Evolutionary conservation across 2,888 invertebrate species (phyloP).

Genomic region (Nipponacmea schrenckii): DNA sequence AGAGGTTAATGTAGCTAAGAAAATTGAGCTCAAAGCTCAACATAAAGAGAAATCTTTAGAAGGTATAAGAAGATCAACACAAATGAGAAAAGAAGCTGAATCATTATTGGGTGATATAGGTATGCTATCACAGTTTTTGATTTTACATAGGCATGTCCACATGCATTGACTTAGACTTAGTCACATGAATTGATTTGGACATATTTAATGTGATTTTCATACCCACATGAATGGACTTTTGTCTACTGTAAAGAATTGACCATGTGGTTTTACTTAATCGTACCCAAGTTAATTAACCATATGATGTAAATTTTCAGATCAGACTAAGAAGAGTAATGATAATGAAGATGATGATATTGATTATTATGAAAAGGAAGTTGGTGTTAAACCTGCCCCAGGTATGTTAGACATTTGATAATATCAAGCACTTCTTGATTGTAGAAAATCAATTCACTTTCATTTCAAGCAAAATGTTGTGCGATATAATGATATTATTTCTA

Average conservation of each 20-base stretch:
- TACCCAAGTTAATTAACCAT: too few species aligned
- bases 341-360: constrained; percentile 78
- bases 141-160: not conserved
- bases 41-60: constrained; percentile 49
- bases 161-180: too few species aligned
- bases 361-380: constrained; percentile 88
- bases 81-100: constrained; percentile 17
- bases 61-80: constrained; percentile 52
- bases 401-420: too few species aligned
- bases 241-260: too few species aligned
- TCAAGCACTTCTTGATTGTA: too few species aligned
- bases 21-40: constrained; percentile 71
- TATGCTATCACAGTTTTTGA: not conserved
- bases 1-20: constrained; percentile 79
- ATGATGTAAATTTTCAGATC: not conserved
- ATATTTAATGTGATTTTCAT: too few species aligned
- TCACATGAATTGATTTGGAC: too few species aligned
- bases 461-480: too few species aligned
- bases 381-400: constrained; percentile 85
- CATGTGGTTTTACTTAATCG: too few species aligned
- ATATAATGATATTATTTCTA: too few species aligned
- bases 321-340: not conserved
- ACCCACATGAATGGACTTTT: too few species aligned
- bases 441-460: too few species aligned
- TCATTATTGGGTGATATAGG: not conserved